Percentiles rank a stretch among this genome's conserved stretches.
These are phyloP conservation scores for Cancer borealis DNA, from an alignment of 2,888 invertebrate genomes.

Conservation along the genomic window DNA sequence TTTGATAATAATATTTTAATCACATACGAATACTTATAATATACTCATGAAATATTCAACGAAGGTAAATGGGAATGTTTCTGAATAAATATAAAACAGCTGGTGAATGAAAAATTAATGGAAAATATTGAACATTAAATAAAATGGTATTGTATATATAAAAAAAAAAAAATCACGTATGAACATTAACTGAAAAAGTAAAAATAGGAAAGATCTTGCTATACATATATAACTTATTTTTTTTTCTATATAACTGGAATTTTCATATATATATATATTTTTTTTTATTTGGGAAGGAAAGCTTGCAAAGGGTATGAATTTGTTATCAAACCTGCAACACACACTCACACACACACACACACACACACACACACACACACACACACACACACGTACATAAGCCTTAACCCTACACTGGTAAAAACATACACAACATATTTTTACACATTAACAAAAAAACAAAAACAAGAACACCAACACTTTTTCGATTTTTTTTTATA, in stretches of 20 bases:
- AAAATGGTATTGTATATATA: background rate
- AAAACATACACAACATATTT: background rate
- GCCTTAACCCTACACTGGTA: conserved; percentile 8
- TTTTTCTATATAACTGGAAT: background rate
- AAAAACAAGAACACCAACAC: background rate
- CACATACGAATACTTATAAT: background rate
- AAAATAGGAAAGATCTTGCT: background rate
- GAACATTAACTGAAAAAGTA: background rate
- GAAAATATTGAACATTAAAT: background rate
- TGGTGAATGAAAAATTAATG: background rate
- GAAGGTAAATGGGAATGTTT: background rate
- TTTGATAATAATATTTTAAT: background rate
- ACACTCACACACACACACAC: conserved; percentile 8
- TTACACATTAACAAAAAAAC: background rate
- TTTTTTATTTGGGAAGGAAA: background rate
- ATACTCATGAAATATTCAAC: background rate
- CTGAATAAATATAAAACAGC: background rate
- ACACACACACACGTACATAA: conserved; percentile 17
- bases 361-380: conserved; percentile 29
- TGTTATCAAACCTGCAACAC: background rate
- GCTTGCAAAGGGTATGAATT: too few relatives aligned
- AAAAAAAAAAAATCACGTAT: background rate
- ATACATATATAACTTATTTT: background rate
- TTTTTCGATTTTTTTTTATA: background rate
- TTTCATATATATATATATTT: background rate